phyloP scores from a whole-genome alignment of 2,888 invertebrate genomes.

The Anoplius nigerrimus region DNA sequence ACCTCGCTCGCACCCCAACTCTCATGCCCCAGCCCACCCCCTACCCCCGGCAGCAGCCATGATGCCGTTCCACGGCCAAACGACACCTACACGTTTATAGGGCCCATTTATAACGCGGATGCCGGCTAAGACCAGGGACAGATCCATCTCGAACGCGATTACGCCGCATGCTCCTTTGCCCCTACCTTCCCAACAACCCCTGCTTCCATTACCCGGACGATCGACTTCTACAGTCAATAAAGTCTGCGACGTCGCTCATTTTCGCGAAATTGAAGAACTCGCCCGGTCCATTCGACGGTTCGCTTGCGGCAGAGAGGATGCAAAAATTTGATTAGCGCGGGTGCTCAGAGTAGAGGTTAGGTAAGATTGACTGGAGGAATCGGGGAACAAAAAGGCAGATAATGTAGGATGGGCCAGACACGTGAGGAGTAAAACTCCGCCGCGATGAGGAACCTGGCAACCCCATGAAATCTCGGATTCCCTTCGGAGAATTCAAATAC shows the following conservation, averaged over 20 bases:
- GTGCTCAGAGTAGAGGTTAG: too few species aligned
- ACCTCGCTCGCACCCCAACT: slow-evolving; percentile 12
- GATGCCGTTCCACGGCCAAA: slow-evolving; percentile 51
- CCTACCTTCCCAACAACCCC: background rate
- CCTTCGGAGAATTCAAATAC: slow-evolving; percentile 27
- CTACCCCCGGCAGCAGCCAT: slow-evolving; percentile 34
- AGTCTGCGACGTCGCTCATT: background rate
- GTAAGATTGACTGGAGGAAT: too few species aligned
- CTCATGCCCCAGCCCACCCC: too few species aligned
- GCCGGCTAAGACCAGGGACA: slow-evolving; percentile 34
- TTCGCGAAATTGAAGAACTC: too few species aligned
- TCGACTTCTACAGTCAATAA: slow-evolving; percentile 23
- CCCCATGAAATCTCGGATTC: slow-evolving; percentile 42
- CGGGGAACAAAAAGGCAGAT: too few species aligned
- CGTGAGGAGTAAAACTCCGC: too few species aligned
- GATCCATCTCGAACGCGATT: slow-evolving; percentile 30
- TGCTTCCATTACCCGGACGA: background rate
- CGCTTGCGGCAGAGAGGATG: too few species aligned
- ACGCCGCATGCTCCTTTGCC: slow-evolving; percentile 2
- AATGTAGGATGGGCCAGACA: too few species aligned
- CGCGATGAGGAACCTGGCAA: slow-evolving; percentile 17
- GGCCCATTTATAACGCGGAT: slow-evolving; percentile 58
- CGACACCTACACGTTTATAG: slow-evolving; percentile 56
- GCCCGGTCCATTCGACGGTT: too few species aligned
- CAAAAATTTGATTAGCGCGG: too few species aligned